Evolutionary conservation across 2,888 invertebrate species (phyloP), one percentile per base, ranked within the genome.

Genomic region (Apamea epomidion): DNA sequence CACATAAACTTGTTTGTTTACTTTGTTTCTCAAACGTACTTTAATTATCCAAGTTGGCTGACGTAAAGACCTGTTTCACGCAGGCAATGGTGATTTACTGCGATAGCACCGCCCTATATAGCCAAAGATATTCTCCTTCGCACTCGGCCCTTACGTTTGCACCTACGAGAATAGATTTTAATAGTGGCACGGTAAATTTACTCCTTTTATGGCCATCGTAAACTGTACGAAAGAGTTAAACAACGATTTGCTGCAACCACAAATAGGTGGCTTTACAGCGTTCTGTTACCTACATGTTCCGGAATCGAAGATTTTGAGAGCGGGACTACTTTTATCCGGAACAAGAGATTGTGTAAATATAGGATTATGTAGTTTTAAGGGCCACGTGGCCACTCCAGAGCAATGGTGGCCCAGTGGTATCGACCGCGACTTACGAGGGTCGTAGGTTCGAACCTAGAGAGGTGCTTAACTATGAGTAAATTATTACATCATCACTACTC

Each of bases 161-260:
- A 86, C 85, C 84, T 85, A 83, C 91, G 83, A 90, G 90, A 95
- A 95, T 95, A 95, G 94, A 94, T 92, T 92, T 93, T 93, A 92
- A 91, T 91, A 89, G 91, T 91, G 87, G 90, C 90, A 90, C 91
- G 91, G 93, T 94, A 93, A 93, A 94, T 94, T 93, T 92, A 93
- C 93, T 91, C 91, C 92, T 93, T 95, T 95, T 94, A 95, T 92
- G 92, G 91, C 88, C 72, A 89, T 89, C 91, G 92, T 96, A 94
- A 95, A 96, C 92, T 90, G 92, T 91, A 92, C 90, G 92, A 94
- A 95, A 94, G 95, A 95, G 94, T 94, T 95, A 93, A 95, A 95
- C 92, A 92, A 89, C 93, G 92, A 94, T 95, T 95, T 92, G 93
- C 91, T 91, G 89, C 88, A 83, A 94, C 96, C 96, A 91, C 96